phyloP scores from a whole-genome alignment of 2,797 vertebrate genomes.

The Scolopax rusticola region DNA sequence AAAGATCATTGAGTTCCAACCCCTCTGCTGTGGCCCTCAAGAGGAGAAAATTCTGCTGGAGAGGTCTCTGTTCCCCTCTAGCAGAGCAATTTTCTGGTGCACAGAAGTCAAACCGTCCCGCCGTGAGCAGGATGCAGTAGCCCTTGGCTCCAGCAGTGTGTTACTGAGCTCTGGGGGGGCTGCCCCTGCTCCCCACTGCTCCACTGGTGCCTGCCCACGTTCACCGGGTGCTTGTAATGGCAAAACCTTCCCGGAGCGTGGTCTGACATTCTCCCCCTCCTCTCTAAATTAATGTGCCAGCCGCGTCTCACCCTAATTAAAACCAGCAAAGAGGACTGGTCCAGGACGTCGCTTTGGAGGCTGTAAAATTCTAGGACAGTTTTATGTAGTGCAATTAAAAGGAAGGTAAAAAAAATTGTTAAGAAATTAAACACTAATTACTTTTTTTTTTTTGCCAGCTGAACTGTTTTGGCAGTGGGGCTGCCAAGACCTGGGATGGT shows the following conservation, averaged over 20 bases:
- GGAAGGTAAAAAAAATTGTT: slow-evolving; percentile 80
- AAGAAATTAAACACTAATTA: slow-evolving; percentile 85
- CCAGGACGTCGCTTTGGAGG: slow-evolving; percentile 73
- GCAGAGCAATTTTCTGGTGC: accelerated
- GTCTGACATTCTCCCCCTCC: neutral
- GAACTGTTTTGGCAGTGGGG: slow-evolving; percentile 63
- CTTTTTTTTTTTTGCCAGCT: slow-evolving; percentile 70
- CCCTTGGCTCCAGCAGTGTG: neutral
- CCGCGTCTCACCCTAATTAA: slow-evolving; percentile 80
- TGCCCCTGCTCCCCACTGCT: neutral
- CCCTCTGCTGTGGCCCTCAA: neutral
- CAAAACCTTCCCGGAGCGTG: slow-evolving; percentile 38
- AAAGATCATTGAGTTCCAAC: no score
- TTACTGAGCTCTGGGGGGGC: neutral
- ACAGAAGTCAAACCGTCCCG: accelerated
- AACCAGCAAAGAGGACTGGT: slow-evolving; percentile 79
- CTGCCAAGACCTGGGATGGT: slow-evolving; percentile 47
- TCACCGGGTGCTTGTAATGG: slow-evolving; percentile 30
- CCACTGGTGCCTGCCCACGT: neutral
- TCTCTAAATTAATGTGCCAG: slow-evolving; percentile 74
- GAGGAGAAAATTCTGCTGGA: neutral
- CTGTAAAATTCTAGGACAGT: slow-evolving; percentile 82
- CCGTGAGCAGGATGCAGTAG: accelerated
- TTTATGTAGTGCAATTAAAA: slow-evolving; percentile 84
- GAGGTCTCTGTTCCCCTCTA: neutral